Base-by-base conservation (phyloP, 1,140 invertebrate genomes). In the Amyelois transitella region DNA sequence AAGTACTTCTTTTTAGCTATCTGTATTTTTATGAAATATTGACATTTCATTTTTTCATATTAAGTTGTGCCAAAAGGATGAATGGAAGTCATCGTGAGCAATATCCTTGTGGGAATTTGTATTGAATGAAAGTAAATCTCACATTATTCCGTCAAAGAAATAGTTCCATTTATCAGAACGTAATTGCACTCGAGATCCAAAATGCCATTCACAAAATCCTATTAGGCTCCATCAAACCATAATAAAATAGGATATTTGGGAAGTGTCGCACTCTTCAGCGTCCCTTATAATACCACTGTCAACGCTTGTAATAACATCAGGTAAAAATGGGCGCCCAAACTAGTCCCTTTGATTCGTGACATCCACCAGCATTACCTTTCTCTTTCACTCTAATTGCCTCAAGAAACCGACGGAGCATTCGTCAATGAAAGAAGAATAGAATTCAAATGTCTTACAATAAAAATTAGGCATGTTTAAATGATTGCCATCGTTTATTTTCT, bases 271-370 rank as follows among this genome's bases (percentile, higher is more conserved):
- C 62, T 67, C 48, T 62, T 73, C 62, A 64, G 59, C 55, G 56
- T 54, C 69, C 69, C 66, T 68, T 62, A 70, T 77, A 77, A 80
- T 75, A 69, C 67, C 68, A 74, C 67, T 80, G 78, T 83, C 81
- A 77, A 69, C 75, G 70, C 60, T 64, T 60, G 75, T 72, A 74
- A 81, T 82, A 77, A 84, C 75, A 73, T 80, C 83, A 86, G 83
- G 83, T 86, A 86, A 84, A 83, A 86, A 81, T 83, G 76, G 72
- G 68, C 68, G 67, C 58, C 72, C 71, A 43, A 75, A 74, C 64
- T 72, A 66, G 76, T 75, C 77, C 76, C 73, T 73, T 75, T 64
- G 59, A 62, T 58, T 67, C 69, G 66, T 64, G 60, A 67, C 56
- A 58, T 68, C 59, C 53, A 69, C 75, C 75, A 67, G 64, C 64